These are phyloP conservation scores for Borostomias antarcticus DNA, from an alignment of 2,797 vertebrate genomes.

Conservation along the genomic window DNA sequence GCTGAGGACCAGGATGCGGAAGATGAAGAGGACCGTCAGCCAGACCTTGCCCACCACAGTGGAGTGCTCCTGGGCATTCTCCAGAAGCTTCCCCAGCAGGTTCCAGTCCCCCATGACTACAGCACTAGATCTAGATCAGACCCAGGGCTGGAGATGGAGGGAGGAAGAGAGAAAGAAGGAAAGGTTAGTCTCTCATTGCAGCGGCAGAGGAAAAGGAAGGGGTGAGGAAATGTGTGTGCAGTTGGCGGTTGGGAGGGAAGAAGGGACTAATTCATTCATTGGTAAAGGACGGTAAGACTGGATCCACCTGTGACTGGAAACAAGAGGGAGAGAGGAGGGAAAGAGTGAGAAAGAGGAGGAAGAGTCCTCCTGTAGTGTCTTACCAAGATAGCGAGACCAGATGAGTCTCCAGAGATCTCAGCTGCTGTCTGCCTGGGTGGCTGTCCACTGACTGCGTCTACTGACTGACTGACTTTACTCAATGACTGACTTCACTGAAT, in stretches of 20 bases:
- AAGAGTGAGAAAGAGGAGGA: background rate
- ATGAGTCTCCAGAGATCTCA: slow-evolving; percentile 27
- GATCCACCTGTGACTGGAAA: too few species aligned
- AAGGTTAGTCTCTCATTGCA: too few species aligned
- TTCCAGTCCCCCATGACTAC: slow-evolving; percentile 88
- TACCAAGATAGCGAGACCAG: slow-evolving; percentile 7
- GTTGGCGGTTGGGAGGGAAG: background rate
- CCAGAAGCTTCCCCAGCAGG: slow-evolving; percentile 85
- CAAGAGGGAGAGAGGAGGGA: background rate
- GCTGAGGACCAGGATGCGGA: slow-evolving; percentile 86
- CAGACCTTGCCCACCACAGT: slow-evolving; percentile 88
- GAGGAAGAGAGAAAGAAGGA: background rate
- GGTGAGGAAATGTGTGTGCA: background rate
- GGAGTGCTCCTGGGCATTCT: slow-evolving; percentile 88
- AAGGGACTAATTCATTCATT: too few species aligned
- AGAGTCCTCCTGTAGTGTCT: background rate
- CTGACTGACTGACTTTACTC: too few species aligned
- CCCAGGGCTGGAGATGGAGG: background rate
- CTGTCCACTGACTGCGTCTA: too few species aligned
- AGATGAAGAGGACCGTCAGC: slow-evolving; percentile 87
- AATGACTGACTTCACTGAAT: background rate
- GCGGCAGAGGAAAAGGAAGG: background rate
- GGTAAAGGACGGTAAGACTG: too few species aligned
- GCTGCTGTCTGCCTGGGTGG: too few species aligned
- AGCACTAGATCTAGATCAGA: background rate